Evolutionary conservation across 1,140 invertebrate species (phyloP), one percentile per base, ranked within the genome.

Genomic region (Cydia splendana): DNA sequence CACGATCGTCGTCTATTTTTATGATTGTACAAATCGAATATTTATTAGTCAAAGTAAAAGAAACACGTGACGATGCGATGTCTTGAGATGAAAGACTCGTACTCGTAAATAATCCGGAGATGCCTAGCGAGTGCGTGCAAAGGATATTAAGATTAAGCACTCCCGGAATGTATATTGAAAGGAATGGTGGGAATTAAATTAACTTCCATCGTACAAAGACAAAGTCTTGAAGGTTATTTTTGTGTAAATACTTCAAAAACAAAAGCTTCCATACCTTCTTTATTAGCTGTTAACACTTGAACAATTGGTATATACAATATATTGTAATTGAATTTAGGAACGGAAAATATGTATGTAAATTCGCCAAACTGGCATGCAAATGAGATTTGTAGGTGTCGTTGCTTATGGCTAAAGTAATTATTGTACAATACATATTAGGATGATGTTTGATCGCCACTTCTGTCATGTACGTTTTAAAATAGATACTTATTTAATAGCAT

Each of bases 171-270:
- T 24, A 62, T 62, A 62, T 62, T 62, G 57, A 12, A 24, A 62
- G 57, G 57, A 62, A 62, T 62, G 57, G 57, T 24, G 57, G 57
- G 24, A 62, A 62, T 24, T 62, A 62, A 62, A 62, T 62, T 62
- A 24, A 62, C 20, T 62, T 62, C 20, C 20, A 12, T 62, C 57
- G 18, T 24, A 12, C 57, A 62, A 24, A 62, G 57, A 62, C 57
- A 62, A 62, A 10, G 57, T 6, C 20, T 24, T 62, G 57, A 24
- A 24, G 53, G 53, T 9, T 62, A 62, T 24, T 24, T 24, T 62
- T 24, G 7, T 62, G 57, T 24, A n/a, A 24, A 62, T 62, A 62
- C n/a, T 20, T n/a, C 20, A n/a, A 62, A 12, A 62, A n/a, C 13
- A 51, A 51, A 51, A 51, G 13, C 48, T 51, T 53, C 12, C 51